phyloP scores from a whole-genome alignment of 2,888 invertebrate species.

The Noctua janthina region DNA sequence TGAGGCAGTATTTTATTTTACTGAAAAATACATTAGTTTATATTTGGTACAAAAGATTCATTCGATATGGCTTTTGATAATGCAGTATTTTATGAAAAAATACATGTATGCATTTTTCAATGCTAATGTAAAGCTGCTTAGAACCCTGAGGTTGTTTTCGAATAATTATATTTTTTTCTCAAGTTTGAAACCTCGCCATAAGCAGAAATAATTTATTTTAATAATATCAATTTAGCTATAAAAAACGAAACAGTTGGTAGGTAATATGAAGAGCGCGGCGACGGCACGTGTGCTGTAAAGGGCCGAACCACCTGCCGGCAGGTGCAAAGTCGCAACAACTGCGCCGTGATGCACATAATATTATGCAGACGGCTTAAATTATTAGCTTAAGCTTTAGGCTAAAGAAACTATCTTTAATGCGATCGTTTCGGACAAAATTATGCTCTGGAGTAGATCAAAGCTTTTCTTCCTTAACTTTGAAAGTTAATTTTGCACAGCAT shows the following conservation, averaged over 20 bases:
- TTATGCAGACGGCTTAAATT: constrained; percentile 30
- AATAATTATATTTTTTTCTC: not conserved
- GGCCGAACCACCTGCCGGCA: constrained; percentile 81
- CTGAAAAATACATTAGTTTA: too few species aligned
- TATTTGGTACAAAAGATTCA: not conserved
- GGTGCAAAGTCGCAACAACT: constrained; percentile 73
- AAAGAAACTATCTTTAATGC: constrained; percentile 26
- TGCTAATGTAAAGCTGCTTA: too few species aligned
- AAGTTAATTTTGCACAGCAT: not conserved
- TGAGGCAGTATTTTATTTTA: too few species aligned
- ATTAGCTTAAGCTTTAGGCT: constrained; percentile 38
- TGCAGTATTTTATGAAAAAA: not conserved
- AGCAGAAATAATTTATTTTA: constrained; percentile 28
- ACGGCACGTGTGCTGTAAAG: constrained; percentile 71
- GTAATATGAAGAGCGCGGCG: constrained; percentile 62
- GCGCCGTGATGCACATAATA: constrained; percentile 51
- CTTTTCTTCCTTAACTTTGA: not conserved
- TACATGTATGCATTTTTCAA: not conserved
- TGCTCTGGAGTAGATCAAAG: constrained; percentile 5
- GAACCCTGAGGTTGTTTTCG: not conserved
- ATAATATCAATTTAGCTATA: constrained; percentile 43
- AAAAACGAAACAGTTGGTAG: constrained; percentile 52
- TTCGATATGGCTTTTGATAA: not conserved
- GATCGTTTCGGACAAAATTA: constrained; percentile 26
- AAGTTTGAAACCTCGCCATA: not conserved